phyloP scores from a whole-genome alignment of 2,797 vertebrate genomes.

The Pangasius macronema region DNA sequence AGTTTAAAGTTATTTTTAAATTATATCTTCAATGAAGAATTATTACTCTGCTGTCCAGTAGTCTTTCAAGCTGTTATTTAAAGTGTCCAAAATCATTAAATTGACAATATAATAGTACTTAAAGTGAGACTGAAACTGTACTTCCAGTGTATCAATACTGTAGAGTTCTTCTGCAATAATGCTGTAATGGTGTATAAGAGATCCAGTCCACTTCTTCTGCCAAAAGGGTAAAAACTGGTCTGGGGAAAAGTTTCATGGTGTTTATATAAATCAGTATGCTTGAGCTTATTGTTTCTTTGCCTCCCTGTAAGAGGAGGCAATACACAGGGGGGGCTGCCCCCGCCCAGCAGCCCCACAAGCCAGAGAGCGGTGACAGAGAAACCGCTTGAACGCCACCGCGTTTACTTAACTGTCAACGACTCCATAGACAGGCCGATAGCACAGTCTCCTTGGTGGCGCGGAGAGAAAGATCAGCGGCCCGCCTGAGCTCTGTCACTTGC shows the following conservation, averaged over 20 bases:
- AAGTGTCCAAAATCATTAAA: background rate
- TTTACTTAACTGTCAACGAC: no score
- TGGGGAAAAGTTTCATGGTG: background rate
- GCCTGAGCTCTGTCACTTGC: no score
- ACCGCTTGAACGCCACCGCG: no score
- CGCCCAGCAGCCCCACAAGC: no score
- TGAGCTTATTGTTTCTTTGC: background rate
- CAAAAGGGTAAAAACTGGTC: background rate
- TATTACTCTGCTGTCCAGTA: background rate
- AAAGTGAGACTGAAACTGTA: background rate
- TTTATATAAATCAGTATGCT: background rate
- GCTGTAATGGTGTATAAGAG: background rate
- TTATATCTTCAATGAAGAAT: background rate
- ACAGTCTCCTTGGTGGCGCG: no score
- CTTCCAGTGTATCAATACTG: background rate
- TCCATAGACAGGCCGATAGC: no score
- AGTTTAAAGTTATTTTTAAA: background rate
- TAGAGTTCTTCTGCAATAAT: background rate
- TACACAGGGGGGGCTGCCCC: no score
- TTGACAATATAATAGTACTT: background rate
- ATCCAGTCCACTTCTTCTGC: background rate
- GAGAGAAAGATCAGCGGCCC: no score
- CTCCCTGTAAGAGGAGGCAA: no score
- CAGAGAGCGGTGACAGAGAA: no score
- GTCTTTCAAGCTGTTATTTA: background rate